A percentile compares a stretch with the other conserved stretches of the same genome.
Evolutionary conservation across 2,113 vertebrate species (phyloP).

Genomic region (Uria aalge): DNA sequence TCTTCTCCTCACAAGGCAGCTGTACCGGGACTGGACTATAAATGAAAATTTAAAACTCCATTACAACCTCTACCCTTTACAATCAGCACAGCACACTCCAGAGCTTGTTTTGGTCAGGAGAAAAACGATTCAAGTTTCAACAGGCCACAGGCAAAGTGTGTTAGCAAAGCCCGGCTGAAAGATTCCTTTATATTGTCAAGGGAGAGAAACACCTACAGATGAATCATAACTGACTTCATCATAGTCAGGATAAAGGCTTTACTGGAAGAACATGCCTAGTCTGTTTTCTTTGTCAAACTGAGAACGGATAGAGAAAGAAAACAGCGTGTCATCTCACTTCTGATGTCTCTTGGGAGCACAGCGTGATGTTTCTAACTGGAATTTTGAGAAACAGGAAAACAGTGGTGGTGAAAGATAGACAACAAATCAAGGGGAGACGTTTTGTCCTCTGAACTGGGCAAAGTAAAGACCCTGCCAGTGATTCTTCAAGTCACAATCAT

Average conservation of each 20-base stretch:
- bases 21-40: background rate
- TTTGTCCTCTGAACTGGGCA: background rate
- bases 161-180: background rate
- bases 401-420: background rate
- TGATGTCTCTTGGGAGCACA: background rate
- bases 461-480: background rate
- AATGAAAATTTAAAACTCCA: background rate
- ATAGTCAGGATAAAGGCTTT: slow-evolving; percentile 4
- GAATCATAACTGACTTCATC: background rate
- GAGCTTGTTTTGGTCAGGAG: background rate
- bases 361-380: background rate
- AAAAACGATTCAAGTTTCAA: background rate
- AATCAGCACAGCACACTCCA: background rate
- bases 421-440: background rate
- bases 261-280: background rate
- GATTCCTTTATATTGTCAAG: background rate
- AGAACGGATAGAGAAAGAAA: background rate
- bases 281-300: background rate
- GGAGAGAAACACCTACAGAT: slow-evolving; percentile 28
- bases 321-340: background rate
- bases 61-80: background rate
- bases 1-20: background rate
- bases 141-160: background rate
- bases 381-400: background rate
- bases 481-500: background rate